Conservation (phyloP, 2,888 invertebrate genomes). For the Eumacrocentrus americanus region DNA sequence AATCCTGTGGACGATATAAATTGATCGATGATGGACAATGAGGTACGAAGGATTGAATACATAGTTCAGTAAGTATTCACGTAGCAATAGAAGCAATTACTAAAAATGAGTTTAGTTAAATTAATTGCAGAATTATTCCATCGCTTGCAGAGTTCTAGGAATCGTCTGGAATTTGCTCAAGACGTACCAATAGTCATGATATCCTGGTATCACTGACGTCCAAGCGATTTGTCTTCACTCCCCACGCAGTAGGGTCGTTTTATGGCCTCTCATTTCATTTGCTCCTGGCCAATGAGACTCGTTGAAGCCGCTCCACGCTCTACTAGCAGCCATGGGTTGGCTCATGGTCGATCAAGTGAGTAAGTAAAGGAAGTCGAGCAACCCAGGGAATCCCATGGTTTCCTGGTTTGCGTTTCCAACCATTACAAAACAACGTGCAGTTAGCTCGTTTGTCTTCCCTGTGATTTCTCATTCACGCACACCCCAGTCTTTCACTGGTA, state of each 20-base stretch:
- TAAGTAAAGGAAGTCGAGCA: constrained; percentile 19
- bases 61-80: no score
- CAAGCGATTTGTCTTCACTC: constrained; percentile 52
- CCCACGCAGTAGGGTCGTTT: constrained; percentile 42
- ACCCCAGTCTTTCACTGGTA: no score
- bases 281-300: constrained; percentile 30
- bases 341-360: constrained; percentile 11
- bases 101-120: no score
- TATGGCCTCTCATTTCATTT: constrained; percentile 44
- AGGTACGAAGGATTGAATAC: no score
- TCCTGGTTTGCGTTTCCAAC: constrained; percentile 50
- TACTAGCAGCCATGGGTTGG: neutral
- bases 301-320: neutral
- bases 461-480: neutral
- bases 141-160: no score
- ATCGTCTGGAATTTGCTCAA: no score
- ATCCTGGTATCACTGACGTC: constrained; percentile 49
- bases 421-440: constrained; percentile 47
- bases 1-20: no score
- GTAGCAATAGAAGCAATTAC: no score
- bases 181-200: constrained; percentile 29
- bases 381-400: constrained; percentile 44
- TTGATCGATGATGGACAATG: no score
- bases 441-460: no score
- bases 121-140: no score